A percentile compares a stretch with the other conserved stretches of the same genome.
These are phyloP conservation scores for Microplitis manilae DNA, from an alignment of 2,888 invertebrate species.

Conservation along the genomic window DNA sequence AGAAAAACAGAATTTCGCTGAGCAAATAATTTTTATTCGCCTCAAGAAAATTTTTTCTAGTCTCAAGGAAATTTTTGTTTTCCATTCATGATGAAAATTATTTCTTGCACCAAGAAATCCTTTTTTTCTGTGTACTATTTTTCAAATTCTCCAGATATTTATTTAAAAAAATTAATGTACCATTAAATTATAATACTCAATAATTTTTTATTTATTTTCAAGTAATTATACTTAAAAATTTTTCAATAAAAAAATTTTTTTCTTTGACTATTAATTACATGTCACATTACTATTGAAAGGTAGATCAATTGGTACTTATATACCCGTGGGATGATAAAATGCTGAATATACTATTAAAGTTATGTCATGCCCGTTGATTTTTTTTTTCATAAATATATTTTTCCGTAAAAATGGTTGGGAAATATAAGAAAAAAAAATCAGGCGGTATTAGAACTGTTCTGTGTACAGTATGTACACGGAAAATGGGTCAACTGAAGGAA, in stretches of 20 bases:
- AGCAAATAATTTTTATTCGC: too few species aligned
- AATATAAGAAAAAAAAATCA: not conserved
- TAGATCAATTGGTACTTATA: not conserved
- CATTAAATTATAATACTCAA: too few species aligned
- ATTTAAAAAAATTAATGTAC: too few species aligned
- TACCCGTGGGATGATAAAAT: not conserved
- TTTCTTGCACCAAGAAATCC: too few species aligned
- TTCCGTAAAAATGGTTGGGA: not conserved
- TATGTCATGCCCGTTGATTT: not conserved
- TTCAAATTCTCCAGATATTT: too few species aligned
- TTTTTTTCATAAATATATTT: not conserved
- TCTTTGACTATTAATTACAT: not conserved
- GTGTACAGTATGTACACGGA: conserved; percentile 21
- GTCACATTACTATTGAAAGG: not conserved
- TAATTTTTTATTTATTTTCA: too few species aligned
- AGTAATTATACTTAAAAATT: not conserved
- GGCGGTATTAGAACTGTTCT: conserved; percentile 15
- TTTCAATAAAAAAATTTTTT: not conserved
- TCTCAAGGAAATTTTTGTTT: too few species aligned
- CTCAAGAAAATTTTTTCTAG: too few species aligned
- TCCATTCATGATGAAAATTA: too few species aligned
- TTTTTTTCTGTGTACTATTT: too few species aligned
- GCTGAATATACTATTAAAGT: conserved; percentile 2
- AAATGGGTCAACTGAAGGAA: conserved; percentile 39
- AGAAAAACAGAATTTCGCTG: too few species aligned